Evolutionary conservation across 1,140 invertebrate species (phyloP).

Genomic region (Calephelis nemesis): DNA sequence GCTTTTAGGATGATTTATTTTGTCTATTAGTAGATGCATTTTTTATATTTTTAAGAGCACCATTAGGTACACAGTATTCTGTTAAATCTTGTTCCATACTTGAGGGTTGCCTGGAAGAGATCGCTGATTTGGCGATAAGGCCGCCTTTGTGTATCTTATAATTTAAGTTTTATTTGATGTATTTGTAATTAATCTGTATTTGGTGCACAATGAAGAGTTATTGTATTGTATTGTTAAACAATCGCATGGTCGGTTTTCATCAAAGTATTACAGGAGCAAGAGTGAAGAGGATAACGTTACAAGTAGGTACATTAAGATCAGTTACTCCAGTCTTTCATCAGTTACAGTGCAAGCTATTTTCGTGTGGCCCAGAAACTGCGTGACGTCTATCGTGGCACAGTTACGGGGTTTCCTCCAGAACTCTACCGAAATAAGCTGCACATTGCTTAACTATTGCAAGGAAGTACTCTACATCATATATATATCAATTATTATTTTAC

Average conservation of each 20-base stretch:
- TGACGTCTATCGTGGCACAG: constrained; percentile 55
- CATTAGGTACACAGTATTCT: too few relatives aligned
- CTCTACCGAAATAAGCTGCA: constrained; percentile 13
- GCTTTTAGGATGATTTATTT: too few relatives aligned
- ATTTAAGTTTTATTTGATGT: too few relatives aligned
- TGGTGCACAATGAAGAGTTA: too few relatives aligned
- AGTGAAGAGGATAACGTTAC: not conserved
- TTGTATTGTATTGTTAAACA: too few relatives aligned
- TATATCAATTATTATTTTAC: not conserved
- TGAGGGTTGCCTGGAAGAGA: too few relatives aligned
- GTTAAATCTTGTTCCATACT: too few relatives aligned
- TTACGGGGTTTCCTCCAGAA: constrained; percentile 27
- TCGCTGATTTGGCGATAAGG: too few relatives aligned
- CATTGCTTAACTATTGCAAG: constrained; percentile 9
- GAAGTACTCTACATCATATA: not conserved
- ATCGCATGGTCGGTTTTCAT: not conserved
- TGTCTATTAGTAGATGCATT: too few relatives aligned
- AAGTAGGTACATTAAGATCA: constrained; percentile 16
- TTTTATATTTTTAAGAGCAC: too few relatives aligned
- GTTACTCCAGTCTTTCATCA: constrained; percentile 26
- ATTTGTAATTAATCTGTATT: too few relatives aligned
- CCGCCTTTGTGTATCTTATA: too few relatives aligned
- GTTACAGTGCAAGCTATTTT: constrained; percentile 45
- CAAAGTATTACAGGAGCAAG: not conserved
- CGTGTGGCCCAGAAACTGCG: constrained; percentile 49